Conservation (phyloP, 2,888 invertebrate genomes). For the Carterocephalus palaemon region DNA sequence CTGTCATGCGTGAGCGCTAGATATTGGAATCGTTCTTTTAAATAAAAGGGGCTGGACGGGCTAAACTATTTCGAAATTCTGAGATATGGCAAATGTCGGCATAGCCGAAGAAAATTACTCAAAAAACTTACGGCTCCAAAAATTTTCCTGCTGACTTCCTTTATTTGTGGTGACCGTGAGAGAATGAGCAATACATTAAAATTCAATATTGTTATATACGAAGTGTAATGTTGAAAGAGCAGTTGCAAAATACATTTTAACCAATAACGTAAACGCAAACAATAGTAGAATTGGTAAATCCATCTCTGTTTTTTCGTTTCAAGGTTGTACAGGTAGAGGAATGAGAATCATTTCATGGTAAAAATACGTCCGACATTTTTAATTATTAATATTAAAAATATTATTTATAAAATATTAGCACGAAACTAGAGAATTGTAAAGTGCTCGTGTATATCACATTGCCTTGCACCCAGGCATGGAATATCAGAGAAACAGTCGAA, state of each 20-base stretch:
- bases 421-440: conserved; percentile 48
- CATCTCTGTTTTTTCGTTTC: conserved; percentile 20
- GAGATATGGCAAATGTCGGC: too few species aligned
- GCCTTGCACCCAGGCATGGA: conserved; percentile 38
- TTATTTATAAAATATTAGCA: conserved; percentile 21
- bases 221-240: too few species aligned
- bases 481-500: conserved; percentile 56
- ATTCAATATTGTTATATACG: too few species aligned
- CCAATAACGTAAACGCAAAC: conserved; percentile 23
- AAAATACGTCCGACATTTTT: conserved; percentile 13
- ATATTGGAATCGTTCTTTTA: too few species aligned
- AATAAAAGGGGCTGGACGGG: too few species aligned
- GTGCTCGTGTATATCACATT: conserved; percentile 63
- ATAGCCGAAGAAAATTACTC: too few species aligned
- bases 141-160: too few species aligned
- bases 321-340: conserved; percentile 11
- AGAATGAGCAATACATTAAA: too few species aligned
- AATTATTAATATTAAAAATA: conserved; percentile 24
- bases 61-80: too few species aligned
- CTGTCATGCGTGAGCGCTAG: too few species aligned
- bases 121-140: too few species aligned
- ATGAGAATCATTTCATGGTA: conserved; percentile 13
- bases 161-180: too few species aligned
- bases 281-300: conserved; percentile 38
- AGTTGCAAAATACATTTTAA: conserved; percentile 24